These are phyloP conservation scores for Porites evermanni DNA, from an alignment of 92 coral and sea anemone species.

Conservation along the genomic window DNA sequence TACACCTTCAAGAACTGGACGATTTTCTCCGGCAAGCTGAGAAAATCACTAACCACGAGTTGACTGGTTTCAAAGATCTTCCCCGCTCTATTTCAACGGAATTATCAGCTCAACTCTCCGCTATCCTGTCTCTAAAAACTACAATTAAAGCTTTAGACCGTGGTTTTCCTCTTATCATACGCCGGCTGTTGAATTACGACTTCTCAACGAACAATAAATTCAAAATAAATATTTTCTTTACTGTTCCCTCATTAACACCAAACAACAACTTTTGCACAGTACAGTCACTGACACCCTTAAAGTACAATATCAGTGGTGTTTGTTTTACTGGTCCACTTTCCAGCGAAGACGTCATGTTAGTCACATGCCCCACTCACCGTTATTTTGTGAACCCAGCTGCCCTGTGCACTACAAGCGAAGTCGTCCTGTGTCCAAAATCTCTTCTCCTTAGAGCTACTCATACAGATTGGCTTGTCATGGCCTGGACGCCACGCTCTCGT, in stretches of 20 bases:
- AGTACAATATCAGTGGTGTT: constrained; percentile 16
- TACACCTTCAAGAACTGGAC: constrained; percentile 47
- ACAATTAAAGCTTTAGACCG: neutral
- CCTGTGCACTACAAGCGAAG: neutral
- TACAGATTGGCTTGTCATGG: neutral
- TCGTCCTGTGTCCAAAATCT: neutral
- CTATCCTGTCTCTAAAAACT: neutral
- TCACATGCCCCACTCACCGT: constrained; percentile 3
- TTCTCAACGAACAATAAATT: neutral
- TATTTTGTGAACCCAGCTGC: neutral
- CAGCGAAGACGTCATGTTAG: constrained; percentile 13
- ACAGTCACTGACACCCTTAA: constrained; percentile 9
- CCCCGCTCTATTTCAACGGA: constrained; percentile 11
- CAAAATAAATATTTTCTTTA: neutral
- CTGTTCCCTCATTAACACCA: neutral
- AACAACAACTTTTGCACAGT: neutral
- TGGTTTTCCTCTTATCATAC: neutral
- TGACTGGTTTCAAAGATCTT: constrained; percentile 33
- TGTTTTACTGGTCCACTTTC: constrained; percentile 29
- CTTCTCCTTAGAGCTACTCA: neutral
- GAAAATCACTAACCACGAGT: neutral
- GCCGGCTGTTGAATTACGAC: neutral
- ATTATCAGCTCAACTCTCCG: neutral
- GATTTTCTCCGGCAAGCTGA: constrained; percentile 35
- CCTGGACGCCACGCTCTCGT: neutral